Conservation (phyloP, 2,888 invertebrate species). For the Pterobdella sp. region DNA sequence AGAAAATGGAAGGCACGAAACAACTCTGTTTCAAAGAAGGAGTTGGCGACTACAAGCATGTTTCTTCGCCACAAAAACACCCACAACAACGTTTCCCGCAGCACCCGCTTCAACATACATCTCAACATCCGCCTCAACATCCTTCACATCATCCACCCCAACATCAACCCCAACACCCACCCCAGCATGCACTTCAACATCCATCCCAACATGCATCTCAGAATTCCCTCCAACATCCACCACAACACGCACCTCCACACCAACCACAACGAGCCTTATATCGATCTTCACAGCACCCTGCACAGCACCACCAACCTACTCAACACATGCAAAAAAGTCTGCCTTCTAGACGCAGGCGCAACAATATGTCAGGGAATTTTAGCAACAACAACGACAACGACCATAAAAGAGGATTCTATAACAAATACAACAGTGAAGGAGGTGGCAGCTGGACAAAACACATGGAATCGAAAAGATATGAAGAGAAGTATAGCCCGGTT, state of each 20-base stretch:
- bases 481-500: neutral
- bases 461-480: neutral
- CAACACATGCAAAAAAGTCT: neutral
- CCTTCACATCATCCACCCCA: neutral
- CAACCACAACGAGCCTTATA: no score
- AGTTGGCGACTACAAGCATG: no score
- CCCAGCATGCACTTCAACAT: neutral
- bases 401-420: neutral
- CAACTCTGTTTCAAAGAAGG: no score
- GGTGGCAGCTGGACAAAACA: neutral
- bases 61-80: neutral
- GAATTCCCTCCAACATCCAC: neutral
- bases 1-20: no score
- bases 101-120: neutral
- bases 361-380: neutral
- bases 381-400: slow-evolving; percentile 10
- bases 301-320: neutral
- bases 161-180: neutral
- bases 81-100: neutral
- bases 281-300: neutral
- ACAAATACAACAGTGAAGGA: neutral
- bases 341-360: neutral
- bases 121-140: neutral
- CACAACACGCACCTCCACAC: neutral
- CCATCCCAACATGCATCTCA: neutral